These are phyloP conservation scores for Battus philenor DNA, from an alignment of 1,140 invertebrate genomes.

Conservation along the genomic window DNA sequence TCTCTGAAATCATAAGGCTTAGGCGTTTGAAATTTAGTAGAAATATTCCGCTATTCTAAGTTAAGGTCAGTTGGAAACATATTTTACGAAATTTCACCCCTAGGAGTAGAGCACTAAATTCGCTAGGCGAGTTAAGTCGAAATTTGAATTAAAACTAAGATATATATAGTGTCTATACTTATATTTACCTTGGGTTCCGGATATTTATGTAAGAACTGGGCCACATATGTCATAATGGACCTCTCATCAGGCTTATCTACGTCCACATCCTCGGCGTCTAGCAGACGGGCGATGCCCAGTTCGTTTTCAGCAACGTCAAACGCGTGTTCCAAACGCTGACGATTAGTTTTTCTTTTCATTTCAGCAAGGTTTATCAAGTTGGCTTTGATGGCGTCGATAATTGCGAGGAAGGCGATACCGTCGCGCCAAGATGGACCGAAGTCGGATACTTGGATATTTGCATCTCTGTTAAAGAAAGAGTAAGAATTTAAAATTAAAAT, in stretches of 20 bases:
- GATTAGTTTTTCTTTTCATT: slow-evolving; percentile 86
- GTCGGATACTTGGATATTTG: slow-evolving; percentile 92
- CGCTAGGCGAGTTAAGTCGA: too few relatives aligned
- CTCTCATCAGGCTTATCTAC: slow-evolving; percentile 98
- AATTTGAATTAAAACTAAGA: background rate
- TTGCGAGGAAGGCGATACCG: slow-evolving; percentile 96
- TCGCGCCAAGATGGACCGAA: slow-evolving; percentile 98
- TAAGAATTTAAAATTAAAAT: slow-evolving; percentile 2
- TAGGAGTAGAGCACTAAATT: too few relatives aligned
- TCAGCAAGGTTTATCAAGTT: slow-evolving; percentile 92
- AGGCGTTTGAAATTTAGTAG: too few relatives aligned
- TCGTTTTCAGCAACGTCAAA: slow-evolving; percentile 95
- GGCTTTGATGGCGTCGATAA: slow-evolving; percentile 96
- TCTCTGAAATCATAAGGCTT: too few relatives aligned
- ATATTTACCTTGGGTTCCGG: slow-evolving; percentile 83
- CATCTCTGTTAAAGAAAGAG: slow-evolving; percentile 80
- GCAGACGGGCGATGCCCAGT: slow-evolving; percentile 92
- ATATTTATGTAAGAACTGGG: slow-evolving; percentile 98
- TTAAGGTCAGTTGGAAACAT: too few relatives aligned
- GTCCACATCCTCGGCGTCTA: slow-evolving; percentile 98
- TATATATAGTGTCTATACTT: background rate
- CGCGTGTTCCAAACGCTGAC: slow-evolving; percentile 91
- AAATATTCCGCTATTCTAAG: too few relatives aligned
- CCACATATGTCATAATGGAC: slow-evolving; percentile 99
- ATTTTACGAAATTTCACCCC: too few relatives aligned